Percentiles rank a stretch among this genome's conserved stretches.
phyloP scores from a whole-genome alignment of 2,797 vertebrate genomes.

The Gymnopithys bicolor region DNA sequence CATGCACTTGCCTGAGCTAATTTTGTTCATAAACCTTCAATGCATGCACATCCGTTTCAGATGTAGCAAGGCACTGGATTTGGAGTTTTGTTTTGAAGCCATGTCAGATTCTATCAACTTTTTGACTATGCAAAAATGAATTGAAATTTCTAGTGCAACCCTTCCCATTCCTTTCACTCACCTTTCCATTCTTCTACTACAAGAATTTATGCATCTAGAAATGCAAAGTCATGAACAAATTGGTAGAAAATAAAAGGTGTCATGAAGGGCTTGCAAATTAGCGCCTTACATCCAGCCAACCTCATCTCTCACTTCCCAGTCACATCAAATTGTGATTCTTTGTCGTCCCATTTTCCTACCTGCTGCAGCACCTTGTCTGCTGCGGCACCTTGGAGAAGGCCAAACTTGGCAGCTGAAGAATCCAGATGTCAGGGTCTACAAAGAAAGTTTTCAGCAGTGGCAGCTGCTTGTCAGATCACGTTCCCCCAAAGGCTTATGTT shows the following conservation, averaged over 20 bases:
- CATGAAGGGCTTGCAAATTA: neutral
- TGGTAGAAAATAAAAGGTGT: neutral
- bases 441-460: slow-evolving; percentile 36
- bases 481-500: neutral
- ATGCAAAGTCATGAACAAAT: neutral
- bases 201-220: neutral
- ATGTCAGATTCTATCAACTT: neutral
- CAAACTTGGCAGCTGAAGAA: slow-evolving; percentile 30
- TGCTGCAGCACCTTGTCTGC: neutral
- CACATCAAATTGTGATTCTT: neutral
- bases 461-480: slow-evolving; percentile 26
- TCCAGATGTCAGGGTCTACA: slow-evolving; percentile 39
- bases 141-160: neutral
- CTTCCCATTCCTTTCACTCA: neutral
- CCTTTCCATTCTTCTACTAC: neutral
- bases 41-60: neutral
- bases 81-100: neutral
- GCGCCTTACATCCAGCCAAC: neutral
- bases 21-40: neutral
- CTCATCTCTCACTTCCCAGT: neutral
- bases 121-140: neutral
- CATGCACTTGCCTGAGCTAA: neutral
- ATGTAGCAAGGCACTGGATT: neutral
- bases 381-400: neutral
- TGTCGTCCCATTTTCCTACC: neutral